Evolutionary conservation across 2,113 vertebrate genomes (phyloP).

Genomic region (Empidonax alnorum): DNA sequence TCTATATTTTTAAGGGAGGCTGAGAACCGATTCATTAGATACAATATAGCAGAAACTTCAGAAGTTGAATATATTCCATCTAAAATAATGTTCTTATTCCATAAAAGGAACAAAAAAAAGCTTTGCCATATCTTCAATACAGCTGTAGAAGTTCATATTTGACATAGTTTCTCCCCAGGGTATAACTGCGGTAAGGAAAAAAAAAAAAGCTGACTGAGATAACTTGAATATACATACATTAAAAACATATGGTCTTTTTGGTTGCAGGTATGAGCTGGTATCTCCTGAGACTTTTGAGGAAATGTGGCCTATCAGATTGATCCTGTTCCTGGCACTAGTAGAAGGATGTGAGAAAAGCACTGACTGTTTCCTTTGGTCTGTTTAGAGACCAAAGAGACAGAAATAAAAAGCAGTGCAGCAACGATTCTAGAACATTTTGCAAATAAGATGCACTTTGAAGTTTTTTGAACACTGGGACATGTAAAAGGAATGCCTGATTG

Average conservation of each 20-base stretch:
- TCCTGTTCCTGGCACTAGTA: not conserved
- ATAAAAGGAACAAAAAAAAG: constrained; percentile 9
- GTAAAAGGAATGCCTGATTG: not conserved
- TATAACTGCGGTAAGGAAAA: constrained; percentile 3
- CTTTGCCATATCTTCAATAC: constrained; percentile 14
- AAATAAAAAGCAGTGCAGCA: not conserved
- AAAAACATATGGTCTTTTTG: constrained; percentile 34
- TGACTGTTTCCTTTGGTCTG: not conserved
- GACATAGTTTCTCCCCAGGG: constrained; percentile 42
- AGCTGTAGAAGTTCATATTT: constrained; percentile 39
- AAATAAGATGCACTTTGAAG: not conserved
- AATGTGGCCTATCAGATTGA: not conserved
- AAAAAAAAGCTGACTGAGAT: constrained; percentile 13
- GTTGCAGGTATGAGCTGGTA: not conserved
- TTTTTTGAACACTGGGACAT: not conserved
- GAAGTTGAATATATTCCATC: not conserved
- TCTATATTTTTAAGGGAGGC: not conserved
- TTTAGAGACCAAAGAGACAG: not conserved
- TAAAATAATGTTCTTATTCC: not conserved
- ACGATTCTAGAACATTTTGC: not conserved
- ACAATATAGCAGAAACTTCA: not conserved
- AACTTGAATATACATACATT: constrained; percentile 1
- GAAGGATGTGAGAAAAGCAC: not conserved
- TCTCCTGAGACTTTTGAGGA: not conserved
- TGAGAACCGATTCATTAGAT: not conserved